Base-by-base conservation (phyloP, 2,888 invertebrate genomes). In the Polyommatus iphigenia region DNA sequence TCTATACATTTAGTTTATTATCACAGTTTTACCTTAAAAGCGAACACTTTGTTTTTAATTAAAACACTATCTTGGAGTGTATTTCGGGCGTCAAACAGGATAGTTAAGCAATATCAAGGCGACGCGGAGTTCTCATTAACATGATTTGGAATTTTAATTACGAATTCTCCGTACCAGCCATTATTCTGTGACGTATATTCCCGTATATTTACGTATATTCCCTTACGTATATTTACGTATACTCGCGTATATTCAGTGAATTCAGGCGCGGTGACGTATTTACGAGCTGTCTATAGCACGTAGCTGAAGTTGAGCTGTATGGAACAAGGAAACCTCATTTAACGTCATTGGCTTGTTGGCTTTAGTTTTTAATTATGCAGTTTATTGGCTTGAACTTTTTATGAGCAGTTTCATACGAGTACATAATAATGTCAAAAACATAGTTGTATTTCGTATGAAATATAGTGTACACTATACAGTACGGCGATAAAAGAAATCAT, bases 241-340 rank as follows among this genome's bases (percentile, higher is more conserved):
- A 72, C 24, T 71, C 8, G 71, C 71, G 72, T 72, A 80, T 80
- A 79, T 80, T 79, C 78, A 7, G 15, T 67, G 67, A 67, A 67
- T 32, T 67, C 67, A 67, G 67, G 67, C 67, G 67, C 32, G 67
- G 67, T 67, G 67, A 67, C 67, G 18, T 67, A 32, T 67, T 67
- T 67, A 67, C 29, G 29, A 67, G 29, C 32, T 67, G 67, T 67
- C 67, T 67, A 15, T 67, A 32, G 29, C 67, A 67, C 67, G 67
- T 18, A 62, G 67, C 29, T 15, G 24, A 6, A 67, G 67, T 29
- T 67, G 24, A 29, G 67, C 15, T 29, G 29, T 67, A 32, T 67
- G 29, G 32, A 67, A 67, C 67, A 67, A 32, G 24, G 6, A 67
- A 67, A 29, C 67, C 7, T 67, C 29, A 32, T 67, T 67, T 29